phyloP scores from a whole-genome alignment of 2,113 vertebrate genomes.

The Elaphurus davidianus region DNA sequence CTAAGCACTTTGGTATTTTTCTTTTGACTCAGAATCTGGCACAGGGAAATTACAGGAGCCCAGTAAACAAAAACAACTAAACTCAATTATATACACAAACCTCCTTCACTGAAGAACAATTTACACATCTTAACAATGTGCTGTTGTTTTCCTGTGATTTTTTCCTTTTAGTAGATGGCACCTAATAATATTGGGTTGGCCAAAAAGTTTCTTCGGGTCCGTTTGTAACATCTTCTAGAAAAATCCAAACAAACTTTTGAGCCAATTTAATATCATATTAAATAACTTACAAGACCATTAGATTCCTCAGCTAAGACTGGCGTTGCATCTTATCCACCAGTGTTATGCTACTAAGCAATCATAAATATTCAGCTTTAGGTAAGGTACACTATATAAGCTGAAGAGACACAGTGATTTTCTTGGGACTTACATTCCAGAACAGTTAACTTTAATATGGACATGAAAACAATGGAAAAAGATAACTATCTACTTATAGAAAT shows the following conservation, averaged over 20 bases:
- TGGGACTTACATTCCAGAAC: neutral
- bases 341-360: neutral
- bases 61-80: constrained; percentile 64
- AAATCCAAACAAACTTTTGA: neutral
- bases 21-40: constrained; percentile 58
- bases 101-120: constrained; percentile 41
- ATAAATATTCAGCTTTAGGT: neutral
- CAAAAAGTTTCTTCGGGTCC: neutral
- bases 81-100: constrained; percentile 65
- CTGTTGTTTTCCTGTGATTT: neutral
- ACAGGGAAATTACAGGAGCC: constrained; percentile 54
- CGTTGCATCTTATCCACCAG: neutral
- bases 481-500: neutral
- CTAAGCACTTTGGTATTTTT: neutral
- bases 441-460: neutral
- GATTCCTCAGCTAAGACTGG: neutral
- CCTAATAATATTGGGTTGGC: neutral
- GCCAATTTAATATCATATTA: neutral
- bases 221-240: neutral
- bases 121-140: neutral
- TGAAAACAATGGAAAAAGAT: neutral
- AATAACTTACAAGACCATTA: neutral
- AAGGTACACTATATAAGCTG: neutral
- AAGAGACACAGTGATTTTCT: neutral
- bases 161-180: neutral